phyloP scores from a whole-genome alignment of 2,888 invertebrate species.

The Ormyrus thymus region DNA sequence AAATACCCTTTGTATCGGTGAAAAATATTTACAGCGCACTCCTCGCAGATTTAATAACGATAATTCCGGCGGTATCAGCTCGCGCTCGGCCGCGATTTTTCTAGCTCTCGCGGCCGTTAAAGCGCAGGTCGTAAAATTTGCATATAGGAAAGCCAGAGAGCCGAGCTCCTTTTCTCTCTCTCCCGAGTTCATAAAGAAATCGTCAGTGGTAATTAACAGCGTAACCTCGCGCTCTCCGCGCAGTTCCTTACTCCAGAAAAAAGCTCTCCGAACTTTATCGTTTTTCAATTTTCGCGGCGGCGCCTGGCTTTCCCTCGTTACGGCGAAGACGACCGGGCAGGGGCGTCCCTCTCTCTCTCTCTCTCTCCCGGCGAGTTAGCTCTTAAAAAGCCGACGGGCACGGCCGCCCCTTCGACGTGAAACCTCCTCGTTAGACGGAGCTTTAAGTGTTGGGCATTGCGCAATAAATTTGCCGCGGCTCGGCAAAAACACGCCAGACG shows the following conservation, averaged over 20 bases:
- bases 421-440: slow-evolving; percentile 55
- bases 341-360: slow-evolving; percentile 17
- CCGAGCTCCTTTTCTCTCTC: not conserved
- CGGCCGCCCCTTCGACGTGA: slow-evolving; percentile 36
- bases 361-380: not conserved
- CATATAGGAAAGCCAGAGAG: slow-evolving; percentile 21
- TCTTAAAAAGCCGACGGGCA: slow-evolving; percentile 34
- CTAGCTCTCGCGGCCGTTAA: slow-evolving; percentile 18
- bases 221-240: not conserved
- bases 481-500: slow-evolving; percentile 28
- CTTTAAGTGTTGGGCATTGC: slow-evolving; percentile 49
- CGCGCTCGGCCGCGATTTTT: slow-evolving; percentile 10
- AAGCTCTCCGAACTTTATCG: slow-evolving; percentile 35
- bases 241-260: not conserved
- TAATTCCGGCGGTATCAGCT: not conserved
- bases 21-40: not conserved
- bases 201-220: slow-evolving; percentile 43
- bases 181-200: slow-evolving; percentile 49
- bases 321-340: not conserved
- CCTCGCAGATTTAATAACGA: slow-evolving; percentile 2
- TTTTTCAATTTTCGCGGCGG: slow-evolving; percentile 41
- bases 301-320: slow-evolving; percentile 41
- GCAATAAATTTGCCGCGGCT: slow-evolving; percentile 53
- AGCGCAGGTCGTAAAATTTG: slow-evolving; percentile 37
- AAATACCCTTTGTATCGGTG: no score